phyloP scores from a whole-genome alignment of 2,113 vertebrate genomes.

The Salvelinus namaycush region DNA sequence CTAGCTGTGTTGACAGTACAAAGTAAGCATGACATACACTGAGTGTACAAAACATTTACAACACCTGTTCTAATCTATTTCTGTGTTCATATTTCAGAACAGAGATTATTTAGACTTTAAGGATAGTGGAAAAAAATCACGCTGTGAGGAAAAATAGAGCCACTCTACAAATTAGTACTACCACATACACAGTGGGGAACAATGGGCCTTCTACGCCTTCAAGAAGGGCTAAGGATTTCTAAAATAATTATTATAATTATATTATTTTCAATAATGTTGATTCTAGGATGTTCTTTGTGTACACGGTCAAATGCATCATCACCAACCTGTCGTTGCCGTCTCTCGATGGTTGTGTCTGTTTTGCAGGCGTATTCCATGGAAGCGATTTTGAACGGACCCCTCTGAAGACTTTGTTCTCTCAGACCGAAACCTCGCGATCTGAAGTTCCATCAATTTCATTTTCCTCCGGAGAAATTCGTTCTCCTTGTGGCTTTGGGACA shows the following conservation, averaged over 20 bases:
- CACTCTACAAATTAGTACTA: too few species aligned
- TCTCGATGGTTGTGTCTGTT: slow-evolving; percentile 30
- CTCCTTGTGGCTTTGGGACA: slow-evolving; percentile 59
- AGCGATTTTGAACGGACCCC: slow-evolving; percentile 30
- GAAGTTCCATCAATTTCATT: slow-evolving; percentile 58
- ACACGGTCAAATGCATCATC: neutral
- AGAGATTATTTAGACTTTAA: too few species aligned
- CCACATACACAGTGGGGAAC: too few species aligned
- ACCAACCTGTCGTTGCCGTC: slow-evolving; percentile 22
- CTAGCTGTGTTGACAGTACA: neutral
- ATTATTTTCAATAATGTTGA: too few species aligned
- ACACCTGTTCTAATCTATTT: too few species aligned
- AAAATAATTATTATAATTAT: neutral
- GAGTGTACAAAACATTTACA: too few species aligned
- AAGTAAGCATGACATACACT: neutral
- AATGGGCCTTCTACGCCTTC: too few species aligned
- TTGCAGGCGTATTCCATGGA: slow-evolving; percentile 43
- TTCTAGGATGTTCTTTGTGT: neutral
- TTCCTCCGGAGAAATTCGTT: slow-evolving; percentile 63
- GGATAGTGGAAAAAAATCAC: too few species aligned
- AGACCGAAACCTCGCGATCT: slow-evolving; percentile 41
- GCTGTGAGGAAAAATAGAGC: too few species aligned
- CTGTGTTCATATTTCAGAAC: too few species aligned
- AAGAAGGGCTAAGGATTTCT: too few species aligned
- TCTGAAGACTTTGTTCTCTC: slow-evolving; percentile 43